Evolutionary conservation across 2,888 invertebrate species (phyloP).

Genomic region (Arrhopalites spinosus): DNA sequence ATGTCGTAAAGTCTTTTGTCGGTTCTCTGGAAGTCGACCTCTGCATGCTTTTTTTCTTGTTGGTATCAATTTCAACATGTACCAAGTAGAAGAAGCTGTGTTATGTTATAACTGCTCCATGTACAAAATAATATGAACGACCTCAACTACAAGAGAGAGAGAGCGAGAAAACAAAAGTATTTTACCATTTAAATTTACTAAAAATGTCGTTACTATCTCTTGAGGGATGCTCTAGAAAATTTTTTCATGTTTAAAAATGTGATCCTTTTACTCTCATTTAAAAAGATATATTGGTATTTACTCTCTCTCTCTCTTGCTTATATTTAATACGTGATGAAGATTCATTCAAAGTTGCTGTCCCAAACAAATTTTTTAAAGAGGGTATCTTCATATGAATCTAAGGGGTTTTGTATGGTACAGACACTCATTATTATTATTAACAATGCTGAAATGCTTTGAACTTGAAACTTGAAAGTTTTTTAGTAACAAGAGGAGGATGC

Average conservation of each 20-base stretch:
- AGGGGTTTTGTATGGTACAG: neutral
- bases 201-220: neutral
- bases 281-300: conserved; percentile 36
- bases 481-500: neutral
- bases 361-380: neutral
- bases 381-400: neutral
- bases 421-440: neutral
- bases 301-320: neutral
- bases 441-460: neutral
- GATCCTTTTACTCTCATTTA: conserved; percentile 39
- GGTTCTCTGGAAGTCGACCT: conserved; percentile 27
- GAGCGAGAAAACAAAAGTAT: neutral
- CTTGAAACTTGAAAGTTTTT: neutral
- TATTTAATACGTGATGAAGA: conserved; percentile 27
- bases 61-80: neutral
- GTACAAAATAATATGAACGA: neutral
- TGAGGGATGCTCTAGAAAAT: neutral
- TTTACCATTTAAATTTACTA: neutral
- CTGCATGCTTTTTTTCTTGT: conserved; percentile 17
- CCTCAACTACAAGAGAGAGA: neutral
- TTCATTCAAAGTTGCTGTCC: conserved; percentile 17
- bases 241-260: conserved; percentile 13
- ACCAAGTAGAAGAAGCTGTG: neutral
- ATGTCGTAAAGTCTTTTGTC: conserved; percentile 38
- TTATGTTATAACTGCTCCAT: neutral